Evolutionary conservation across 2,113 vertebrate species (phyloP).

Genomic region (Oophaga pumilio): DNA sequence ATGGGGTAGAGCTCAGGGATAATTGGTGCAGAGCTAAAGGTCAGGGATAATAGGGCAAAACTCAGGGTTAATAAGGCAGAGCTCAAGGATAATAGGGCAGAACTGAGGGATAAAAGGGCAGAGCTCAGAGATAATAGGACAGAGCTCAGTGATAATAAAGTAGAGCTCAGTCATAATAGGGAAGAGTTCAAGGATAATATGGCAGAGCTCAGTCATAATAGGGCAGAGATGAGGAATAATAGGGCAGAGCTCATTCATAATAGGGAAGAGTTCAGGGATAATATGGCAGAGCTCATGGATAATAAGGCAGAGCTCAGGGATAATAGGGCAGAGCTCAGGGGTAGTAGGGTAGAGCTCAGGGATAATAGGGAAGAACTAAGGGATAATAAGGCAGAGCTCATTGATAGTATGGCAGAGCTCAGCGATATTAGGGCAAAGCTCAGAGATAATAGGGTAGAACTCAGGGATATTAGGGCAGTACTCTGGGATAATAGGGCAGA

Average conservation of each 20-base stretch:
- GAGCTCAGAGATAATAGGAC: not conserved
- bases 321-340: not conserved
- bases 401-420: not conserved
- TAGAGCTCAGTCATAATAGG: not conserved
- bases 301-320: not conserved
- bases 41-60: not conserved
- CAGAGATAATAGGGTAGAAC: not conserved
- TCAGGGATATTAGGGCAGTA: not conserved
- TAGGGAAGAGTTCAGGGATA: not conserved
- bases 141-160: too few species aligned
- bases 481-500: not conserved
- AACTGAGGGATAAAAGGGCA: not conserved
- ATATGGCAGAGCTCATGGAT: not conserved
- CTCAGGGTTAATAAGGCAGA: not conserved
- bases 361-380: not conserved
- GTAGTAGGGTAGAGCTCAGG: not conserved
- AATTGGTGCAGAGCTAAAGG: not conserved
- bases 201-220: not conserved
- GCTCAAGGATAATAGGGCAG: not conserved
- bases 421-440: not conserved
- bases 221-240: not conserved
- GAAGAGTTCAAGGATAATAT: not conserved
- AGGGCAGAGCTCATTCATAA: not conserved
- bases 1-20: not conserved
- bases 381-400: not conserved